Evolutionary conservation across 2,113 vertebrate species (phyloP).

Genomic region (Cyanoramphus novaezelandiae): DNA sequence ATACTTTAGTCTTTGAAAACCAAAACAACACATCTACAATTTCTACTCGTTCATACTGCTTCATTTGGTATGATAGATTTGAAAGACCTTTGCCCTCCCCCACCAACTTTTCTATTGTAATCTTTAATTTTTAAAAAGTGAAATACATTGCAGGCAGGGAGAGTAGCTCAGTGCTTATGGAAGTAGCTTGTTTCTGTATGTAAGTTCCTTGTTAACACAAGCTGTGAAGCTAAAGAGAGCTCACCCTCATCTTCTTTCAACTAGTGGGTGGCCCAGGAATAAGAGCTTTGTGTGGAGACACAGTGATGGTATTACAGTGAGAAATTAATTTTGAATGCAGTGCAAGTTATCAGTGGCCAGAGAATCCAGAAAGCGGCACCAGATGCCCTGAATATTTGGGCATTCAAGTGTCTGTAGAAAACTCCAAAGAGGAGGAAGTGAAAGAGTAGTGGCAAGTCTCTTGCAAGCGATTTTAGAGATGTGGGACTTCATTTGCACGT

Average conservation of each 20-base stretch:
- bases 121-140: background rate
- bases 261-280: background rate
- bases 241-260: background rate
- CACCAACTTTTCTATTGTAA: background rate
- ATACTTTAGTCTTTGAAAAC: background rate
- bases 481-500: background rate
- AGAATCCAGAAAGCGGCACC: background rate
- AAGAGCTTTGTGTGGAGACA: background rate
- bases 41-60: background rate
- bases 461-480: conserved; percentile 4
- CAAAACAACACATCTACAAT: background rate
- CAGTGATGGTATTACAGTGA: background rate
- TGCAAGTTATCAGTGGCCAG: background rate
- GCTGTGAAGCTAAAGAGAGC: background rate
- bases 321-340: background rate
- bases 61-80: background rate
- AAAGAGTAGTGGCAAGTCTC: background rate
- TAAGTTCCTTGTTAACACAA: background rate
- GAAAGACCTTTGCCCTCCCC: background rate
- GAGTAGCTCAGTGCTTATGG: background rate
- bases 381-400: background rate
- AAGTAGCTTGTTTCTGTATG: background rate
- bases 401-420: background rate
- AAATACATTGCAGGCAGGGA: background rate
- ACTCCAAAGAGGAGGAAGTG: conserved; percentile 21